Base-by-base conservation (phyloP, 2,888 invertebrate species). In the Piscicola geometra region DNA sequence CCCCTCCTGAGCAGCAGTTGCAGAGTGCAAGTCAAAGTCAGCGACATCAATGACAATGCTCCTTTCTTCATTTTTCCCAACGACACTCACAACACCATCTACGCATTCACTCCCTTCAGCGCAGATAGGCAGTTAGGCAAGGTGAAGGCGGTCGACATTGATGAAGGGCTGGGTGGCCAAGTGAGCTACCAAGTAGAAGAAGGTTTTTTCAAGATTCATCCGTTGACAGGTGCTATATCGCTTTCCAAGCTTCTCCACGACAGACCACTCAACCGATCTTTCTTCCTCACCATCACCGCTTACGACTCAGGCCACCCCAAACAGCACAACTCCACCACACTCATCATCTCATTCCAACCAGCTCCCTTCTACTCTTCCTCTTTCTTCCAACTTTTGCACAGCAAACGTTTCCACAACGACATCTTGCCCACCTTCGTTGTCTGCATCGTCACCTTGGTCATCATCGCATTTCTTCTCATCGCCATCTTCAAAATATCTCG, bases 11-110 rank as follows among this genome's bases (percentile, higher is more conserved):
- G 68, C 52, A 76, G 76, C 41, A 77, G 75, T 1, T 73, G 77
- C 28, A 75, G 70, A 41, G 79, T 78, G 56, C 69, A 73, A 60
- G 75, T 79, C 18, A 73, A 76, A 36, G 71, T 79, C 5, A 67
- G 73, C 12, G 79, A 79, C 71, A 76, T 77, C 72, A 78, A 77
- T 75, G 81, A 82, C 75, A 80, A 81, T 76, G 75, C 79, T 1
- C 82, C 82, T 36, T 74, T 77, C 25, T 79, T 76, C 67, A 21
- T 71, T 28, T 76, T 76, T 35, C 76, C 76, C n/a, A 76, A 71
- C 30, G 21, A 12, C 80, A 68, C n/a, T 28, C 67, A 75, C 74
- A 36, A 70, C 32, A 56, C 64, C 25, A 75, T 77, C 12, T 33
- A 50, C 2, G 68, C 70, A 15, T 41, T 3, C 41, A 64, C 52